Evolutionary conservation across 2,113 vertebrate species (phyloP), one percentile per base, ranked within the genome.

Genomic region (Pycnonotus jocosus): DNA sequence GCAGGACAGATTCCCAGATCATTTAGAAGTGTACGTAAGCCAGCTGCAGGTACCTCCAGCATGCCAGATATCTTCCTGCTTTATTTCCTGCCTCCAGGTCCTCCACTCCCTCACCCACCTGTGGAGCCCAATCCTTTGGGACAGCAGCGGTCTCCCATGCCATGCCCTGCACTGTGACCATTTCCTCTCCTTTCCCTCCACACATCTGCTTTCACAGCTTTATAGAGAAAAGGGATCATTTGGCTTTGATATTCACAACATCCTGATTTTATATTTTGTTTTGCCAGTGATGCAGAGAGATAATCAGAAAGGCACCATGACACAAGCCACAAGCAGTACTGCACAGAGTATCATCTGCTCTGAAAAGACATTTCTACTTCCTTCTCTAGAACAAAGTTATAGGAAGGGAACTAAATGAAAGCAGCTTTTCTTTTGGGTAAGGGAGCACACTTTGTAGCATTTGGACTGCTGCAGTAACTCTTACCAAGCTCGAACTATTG

Each of bases 401-500:
- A 53, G 70, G 71, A 87, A 90, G 21, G 18, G 48, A 23, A 86
- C 14, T 31, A 80, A 88, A 85, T 18, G 37, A 86, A 61, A 73
- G 9, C 61, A 65, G 44, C 20, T 58, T 20, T 62, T 82, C 79
- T 60, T 79, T 48, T 74, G 25, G 60, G 64, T 48, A 54, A 47
- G 40, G 57, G 76, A 85, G 56, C 42, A 72, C n/a, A 35, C 61
- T 92, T 81, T 76, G n/a, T 70, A 76, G 50, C n/a, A 40, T 70
- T 77, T 33, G 64, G 48, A 74, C 24, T 90, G 40, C 66, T 87
- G 51, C 53, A 93, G 68, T 81, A 87, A 70, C 66, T 92, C 71
- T 68, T 84, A 87, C 79, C 31, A 90, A 74, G 47, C 51, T 82
- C 38, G 65, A 64, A 94, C 73, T 86, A 81, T 80, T 68, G 38